phyloP scores from a whole-genome alignment of 2,888 invertebrate species.

The Drosophila nigritarsus region DNA sequence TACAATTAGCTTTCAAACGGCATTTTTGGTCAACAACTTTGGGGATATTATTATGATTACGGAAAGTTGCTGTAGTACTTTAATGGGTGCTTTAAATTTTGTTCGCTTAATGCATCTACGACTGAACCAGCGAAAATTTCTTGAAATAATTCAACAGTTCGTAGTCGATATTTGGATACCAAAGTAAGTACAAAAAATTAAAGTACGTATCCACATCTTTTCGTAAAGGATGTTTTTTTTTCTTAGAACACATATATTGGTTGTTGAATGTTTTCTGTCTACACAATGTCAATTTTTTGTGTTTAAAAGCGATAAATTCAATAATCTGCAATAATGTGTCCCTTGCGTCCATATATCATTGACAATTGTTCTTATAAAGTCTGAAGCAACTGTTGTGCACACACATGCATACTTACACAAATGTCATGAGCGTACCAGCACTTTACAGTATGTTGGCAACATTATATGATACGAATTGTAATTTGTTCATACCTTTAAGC shows the following conservation, averaged over 20 bases:
- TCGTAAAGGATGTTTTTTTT: not conserved
- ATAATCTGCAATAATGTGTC: not conserved
- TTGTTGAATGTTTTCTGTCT: not conserved
- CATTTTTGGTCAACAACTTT: conserved; percentile 78
- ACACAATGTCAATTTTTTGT: not conserved
- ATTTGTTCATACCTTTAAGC: not conserved
- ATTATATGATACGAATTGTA: not conserved
- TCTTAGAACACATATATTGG: not conserved
- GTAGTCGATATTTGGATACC: conserved; percentile 82
- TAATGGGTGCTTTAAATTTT: conserved; percentile 84
- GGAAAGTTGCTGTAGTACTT: conserved; percentile 84
- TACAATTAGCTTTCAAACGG: conserved; percentile 82
- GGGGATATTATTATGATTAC: conserved; percentile 83
- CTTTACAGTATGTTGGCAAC: not conserved
- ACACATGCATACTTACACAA: not conserved
- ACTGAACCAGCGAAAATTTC: conserved; percentile 74
- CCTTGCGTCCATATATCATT: not conserved
- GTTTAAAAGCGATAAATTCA: not conserved
- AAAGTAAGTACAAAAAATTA: conserved; percentile 67
- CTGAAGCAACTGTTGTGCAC: not conserved
- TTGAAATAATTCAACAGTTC: conserved; percentile 78
- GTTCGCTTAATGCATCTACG: conserved; percentile 83
- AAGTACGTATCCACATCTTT: not conserved
- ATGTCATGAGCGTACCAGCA: not conserved
- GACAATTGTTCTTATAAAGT: not conserved